These are phyloP conservation scores for Plebejus melissa DNA, from an alignment of 2,888 invertebrate genomes.

Conservation along the genomic window DNA sequence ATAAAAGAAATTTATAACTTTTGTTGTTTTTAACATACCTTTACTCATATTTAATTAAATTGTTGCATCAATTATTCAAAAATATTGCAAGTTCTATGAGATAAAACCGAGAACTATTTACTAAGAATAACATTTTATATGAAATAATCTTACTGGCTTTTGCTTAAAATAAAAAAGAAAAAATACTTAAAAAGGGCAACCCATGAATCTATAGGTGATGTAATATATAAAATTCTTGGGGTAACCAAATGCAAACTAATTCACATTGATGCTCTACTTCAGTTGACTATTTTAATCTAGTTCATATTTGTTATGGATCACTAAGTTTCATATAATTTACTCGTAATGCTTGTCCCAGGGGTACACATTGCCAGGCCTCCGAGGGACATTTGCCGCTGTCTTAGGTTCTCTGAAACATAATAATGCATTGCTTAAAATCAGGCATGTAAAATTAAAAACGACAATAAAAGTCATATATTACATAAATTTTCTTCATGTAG, in stretches of 20 bases:
- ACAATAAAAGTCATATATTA: no score
- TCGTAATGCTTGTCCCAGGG: slow-evolving; percentile 78
- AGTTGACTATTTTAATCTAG: slow-evolving; percentile 9
- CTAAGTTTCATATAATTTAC: slow-evolving; percentile 36
- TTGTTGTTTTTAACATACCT: background rate
- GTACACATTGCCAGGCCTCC: slow-evolving; percentile 79
- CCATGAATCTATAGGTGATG: no score
- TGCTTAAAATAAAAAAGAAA: background rate
- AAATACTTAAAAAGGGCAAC: background rate
- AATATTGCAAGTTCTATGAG: background rate
- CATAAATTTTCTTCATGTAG: background rate
- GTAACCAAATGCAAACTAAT: background rate
- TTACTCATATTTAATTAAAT: background rate
- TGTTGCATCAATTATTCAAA: background rate
- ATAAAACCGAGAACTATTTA: background rate
- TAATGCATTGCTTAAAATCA: background rate
- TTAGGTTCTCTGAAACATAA: slow-evolving; percentile 53
- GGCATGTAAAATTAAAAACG: no score
- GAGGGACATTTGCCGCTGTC: slow-evolving; percentile 53
- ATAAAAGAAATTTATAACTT: background rate
- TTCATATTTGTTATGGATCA: background rate
- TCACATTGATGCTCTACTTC: background rate
- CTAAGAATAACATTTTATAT: background rate
- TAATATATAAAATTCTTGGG: no score
- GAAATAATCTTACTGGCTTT: no score